Percentiles rank a stretch among this genome's conserved stretches.
Conservation (phyloP, 2,113 vertebrate genomes). For the Scartelaos histophorus region DNA sequence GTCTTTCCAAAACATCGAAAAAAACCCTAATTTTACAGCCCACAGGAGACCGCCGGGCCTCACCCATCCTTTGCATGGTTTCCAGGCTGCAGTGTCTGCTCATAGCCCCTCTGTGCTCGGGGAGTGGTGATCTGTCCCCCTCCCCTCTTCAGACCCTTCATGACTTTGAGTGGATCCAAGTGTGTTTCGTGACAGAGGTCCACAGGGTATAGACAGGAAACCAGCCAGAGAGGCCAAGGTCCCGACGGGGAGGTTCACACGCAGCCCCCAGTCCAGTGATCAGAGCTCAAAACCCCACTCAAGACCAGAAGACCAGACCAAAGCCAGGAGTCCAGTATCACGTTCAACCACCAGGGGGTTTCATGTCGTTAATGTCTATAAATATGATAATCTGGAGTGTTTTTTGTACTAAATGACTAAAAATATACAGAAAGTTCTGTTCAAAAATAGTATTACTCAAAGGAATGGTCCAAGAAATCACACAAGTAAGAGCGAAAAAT, state of each 20-base stretch:
- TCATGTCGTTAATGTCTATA: too few species aligned
- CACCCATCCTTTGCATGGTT: neutral
- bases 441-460: too few species aligned
- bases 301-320: too few species aligned
- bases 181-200: conserved; percentile 53
- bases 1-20: neutral
- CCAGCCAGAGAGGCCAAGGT: conserved; percentile 32
- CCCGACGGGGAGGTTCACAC: conserved; percentile 39
- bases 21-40: neutral
- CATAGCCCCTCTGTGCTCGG: conserved; percentile 21
- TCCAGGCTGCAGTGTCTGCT: neutral
- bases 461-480: too few species aligned
- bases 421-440: too few species aligned
- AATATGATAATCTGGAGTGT: too few species aligned
- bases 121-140: too few species aligned
- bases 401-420: too few species aligned
- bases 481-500: too few species aligned
- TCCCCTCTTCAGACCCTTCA: conserved; percentile 26
- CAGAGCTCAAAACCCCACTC: neutral
- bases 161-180: conserved; percentile 48
- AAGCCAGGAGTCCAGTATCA: too few species aligned
- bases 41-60: neutral
- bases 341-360: neutral
- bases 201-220: conserved; percentile 62
- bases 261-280: conserved; percentile 5